A percentile compares a stretch with the other conserved stretches of the same genome.
Conservation (phyloP, 2,113 vertebrate genomes). For the Scytalopus superciliaris region DNA sequence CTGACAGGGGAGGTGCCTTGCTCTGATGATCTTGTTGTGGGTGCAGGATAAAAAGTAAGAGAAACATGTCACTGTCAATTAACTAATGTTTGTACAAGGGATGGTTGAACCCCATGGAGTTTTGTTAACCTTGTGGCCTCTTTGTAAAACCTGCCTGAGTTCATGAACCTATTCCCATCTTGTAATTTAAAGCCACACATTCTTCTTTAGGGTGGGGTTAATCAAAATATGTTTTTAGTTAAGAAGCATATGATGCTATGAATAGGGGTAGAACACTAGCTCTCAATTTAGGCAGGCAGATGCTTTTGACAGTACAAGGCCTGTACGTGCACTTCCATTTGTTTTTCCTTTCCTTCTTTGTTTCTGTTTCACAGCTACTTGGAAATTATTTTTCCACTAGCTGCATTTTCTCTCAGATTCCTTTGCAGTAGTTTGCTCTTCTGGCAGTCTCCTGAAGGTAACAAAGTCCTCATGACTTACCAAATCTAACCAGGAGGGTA, state of each 20-base stretch:
- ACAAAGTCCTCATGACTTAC: background rate
- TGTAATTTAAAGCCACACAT: conserved; percentile 8
- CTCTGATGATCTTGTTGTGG: background rate
- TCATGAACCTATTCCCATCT: conserved; percentile 23
- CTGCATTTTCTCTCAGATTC: background rate
- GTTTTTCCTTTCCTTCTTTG: background rate
- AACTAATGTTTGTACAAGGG: conserved; percentile 35
- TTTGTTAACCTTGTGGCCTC: conserved; percentile 44
- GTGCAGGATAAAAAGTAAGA: background rate
- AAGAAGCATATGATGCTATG: background rate
- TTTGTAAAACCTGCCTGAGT: conserved; percentile 27
- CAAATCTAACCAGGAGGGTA: background rate
- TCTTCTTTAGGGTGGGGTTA: background rate
- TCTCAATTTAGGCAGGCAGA: background rate
- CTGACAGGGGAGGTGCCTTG: background rate
- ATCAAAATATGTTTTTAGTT: background rate
- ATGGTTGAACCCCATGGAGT: conserved; percentile 5
- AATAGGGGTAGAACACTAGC: background rate
- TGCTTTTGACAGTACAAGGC: background rate
- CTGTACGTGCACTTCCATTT: background rate
- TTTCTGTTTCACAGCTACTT: background rate
- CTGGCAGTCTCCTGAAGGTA: background rate
- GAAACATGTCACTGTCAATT: conserved; percentile 44
- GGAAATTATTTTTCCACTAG: background rate
- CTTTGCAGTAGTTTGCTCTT: background rate